Evolutionary conservation across 1,140 invertebrate genomes (phyloP).

Genomic region (Aethina tumida): DNA sequence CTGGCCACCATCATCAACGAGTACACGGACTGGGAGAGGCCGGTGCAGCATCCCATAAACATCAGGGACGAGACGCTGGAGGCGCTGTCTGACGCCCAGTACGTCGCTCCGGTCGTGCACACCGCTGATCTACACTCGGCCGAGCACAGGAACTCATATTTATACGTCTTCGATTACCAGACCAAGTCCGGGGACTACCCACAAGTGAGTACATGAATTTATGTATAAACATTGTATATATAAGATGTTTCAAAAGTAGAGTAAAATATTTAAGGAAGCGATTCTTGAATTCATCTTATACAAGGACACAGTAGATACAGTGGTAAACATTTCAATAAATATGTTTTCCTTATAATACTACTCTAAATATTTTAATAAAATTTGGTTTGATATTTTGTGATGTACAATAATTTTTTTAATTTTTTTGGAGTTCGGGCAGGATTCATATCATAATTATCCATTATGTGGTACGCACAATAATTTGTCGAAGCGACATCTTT

Average conservation of each 20-base stretch:
- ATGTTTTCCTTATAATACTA: too few relatives aligned
- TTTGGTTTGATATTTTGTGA: too few relatives aligned
- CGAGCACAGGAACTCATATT: conserved; percentile 69
- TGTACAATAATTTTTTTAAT: too few relatives aligned
- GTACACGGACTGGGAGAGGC: conserved; percentile 94
- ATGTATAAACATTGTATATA: too few relatives aligned
- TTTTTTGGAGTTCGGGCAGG: too few relatives aligned
- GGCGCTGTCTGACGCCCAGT: conserved; percentile 86
- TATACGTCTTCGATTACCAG: conserved; percentile 92
- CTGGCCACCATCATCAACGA: conserved; percentile 87
- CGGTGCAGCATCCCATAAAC: conserved; percentile 85
- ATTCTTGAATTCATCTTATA: neutral
- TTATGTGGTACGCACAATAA: too few relatives aligned
- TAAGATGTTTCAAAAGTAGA: too few relatives aligned
- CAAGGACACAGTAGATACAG: too few relatives aligned
- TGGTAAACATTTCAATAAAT: too few relatives aligned
- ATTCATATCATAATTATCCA: too few relatives aligned
- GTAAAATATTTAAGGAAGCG: neutral
- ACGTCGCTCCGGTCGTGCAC: conserved; percentile 84
- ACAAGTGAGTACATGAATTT: conserved; percentile 54
- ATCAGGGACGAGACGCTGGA: conserved; percentile 91
- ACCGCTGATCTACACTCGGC: conserved; percentile 88
- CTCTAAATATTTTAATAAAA: too few relatives aligned
- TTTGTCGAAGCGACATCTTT: too few relatives aligned
- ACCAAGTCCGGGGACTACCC: conserved; percentile 84